Base-by-base conservation (phyloP, 2,113 vertebrate genomes). In the Plecotus auritus region DNA sequence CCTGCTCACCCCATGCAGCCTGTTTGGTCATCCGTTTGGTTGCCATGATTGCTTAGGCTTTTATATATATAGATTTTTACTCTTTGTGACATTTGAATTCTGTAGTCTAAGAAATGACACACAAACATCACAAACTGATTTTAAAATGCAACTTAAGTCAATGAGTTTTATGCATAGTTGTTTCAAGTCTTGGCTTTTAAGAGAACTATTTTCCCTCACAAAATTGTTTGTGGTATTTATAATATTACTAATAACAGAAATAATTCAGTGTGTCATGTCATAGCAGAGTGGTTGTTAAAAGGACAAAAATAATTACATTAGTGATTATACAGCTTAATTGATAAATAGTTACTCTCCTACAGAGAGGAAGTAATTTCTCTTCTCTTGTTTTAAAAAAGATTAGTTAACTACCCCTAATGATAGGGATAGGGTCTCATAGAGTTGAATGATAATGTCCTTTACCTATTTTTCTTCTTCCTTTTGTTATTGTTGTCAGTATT, bases 371-470 rank as follows among this genome's bases (percentile, higher is more conserved):
- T 76, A 37, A 84, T 94, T 96, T 84, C 30, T 90, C 76, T 93
- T 89, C 51, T 85, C 72, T 88, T 64, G 5, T 87, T 87, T 95
- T 90, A 88, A 90, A 94, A 3, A 84, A 94, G 3, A 84, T 85
- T 87, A 78, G n/a, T 82, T 94, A 92, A 64, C 47, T 37, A 88
- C 54, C 1, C 20, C 32, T 64, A 74, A 59, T 88, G 4, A 59
- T 28, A 88, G n/a, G 45, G 9, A 83, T 47, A 64, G 16, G 14
- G 1, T 30, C 85, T 93, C 73, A 66, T 47, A 76, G 2, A n/a
- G 5, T 40, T 91, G 84, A 91, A 84, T 64, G 23, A 93, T 81
- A 91, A 77, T 83, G 8, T 11, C 37, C 49, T 70, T 91, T n/a
- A 2, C 11, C 4, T 85, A 88, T 77, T 83, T 20, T 56, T 93